Conservation (phyloP, 2,888 invertebrate genomes). For the Salpingus planirostris region DNA sequence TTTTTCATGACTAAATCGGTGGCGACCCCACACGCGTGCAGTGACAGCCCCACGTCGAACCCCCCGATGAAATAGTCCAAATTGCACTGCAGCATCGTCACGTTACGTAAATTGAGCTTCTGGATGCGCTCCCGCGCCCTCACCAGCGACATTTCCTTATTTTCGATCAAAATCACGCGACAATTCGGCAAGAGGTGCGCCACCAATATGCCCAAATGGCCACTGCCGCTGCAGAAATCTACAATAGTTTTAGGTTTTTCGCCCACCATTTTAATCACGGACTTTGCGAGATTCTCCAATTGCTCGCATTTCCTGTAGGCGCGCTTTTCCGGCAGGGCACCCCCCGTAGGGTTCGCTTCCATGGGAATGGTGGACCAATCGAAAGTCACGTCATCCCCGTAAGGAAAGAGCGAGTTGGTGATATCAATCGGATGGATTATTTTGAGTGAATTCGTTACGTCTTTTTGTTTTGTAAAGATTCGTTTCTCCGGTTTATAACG, state of each 20-base stretch:
- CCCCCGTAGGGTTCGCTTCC: slow-evolving; percentile 65
- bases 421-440: slow-evolving; percentile 42
- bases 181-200: slow-evolving; percentile 73
- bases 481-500: slow-evolving; percentile 65
- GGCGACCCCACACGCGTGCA: slow-evolving; percentile 93
- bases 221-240: slow-evolving; percentile 92
- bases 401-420: slow-evolving; percentile 33
- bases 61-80: slow-evolving; percentile 75
- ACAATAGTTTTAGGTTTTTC: slow-evolving; percentile 56
- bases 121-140: slow-evolving; percentile 64
- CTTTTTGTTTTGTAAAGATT: slow-evolving; percentile 66
- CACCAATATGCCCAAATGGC: slow-evolving; percentile 81
- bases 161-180: slow-evolving; percentile 75
- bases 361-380: slow-evolving; percentile 66
- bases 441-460: slow-evolving; percentile 56
- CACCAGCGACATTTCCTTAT: slow-evolving; percentile 77
- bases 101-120: slow-evolving; percentile 60
- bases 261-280: slow-evolving; percentile 59
- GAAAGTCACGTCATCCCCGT: slow-evolving; percentile 42
- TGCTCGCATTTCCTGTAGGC: slow-evolving; percentile 75
- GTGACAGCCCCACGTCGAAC: slow-evolving; percentile 78
- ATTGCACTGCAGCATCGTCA: slow-evolving; percentile 79
- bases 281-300: slow-evolving; percentile 71
- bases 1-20: slow-evolving; percentile 85
- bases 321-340: slow-evolving; percentile 67